Evolutionary conservation across 1,140 invertebrate species (phyloP).

Genomic region (Pogonomyrmex californicus): DNA sequence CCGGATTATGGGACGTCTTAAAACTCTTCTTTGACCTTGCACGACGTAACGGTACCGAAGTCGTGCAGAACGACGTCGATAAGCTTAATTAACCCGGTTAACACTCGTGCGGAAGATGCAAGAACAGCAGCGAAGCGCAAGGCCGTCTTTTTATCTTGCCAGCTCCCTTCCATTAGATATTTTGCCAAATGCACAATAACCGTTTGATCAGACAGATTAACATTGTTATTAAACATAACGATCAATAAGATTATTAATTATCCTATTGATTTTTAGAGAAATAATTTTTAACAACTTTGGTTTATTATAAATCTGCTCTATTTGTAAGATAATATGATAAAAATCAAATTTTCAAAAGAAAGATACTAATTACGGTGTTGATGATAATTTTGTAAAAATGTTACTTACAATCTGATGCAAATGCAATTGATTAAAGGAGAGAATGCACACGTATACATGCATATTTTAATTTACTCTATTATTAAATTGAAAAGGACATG

Average conservation of each 20-base stretch:
- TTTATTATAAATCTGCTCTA: background rate
- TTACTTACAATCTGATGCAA: background rate
- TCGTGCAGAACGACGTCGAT: conserved; percentile 56
- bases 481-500: background rate
- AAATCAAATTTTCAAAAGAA: conserved; percentile 1
- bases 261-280: background rate
- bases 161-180: background rate
- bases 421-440: background rate
- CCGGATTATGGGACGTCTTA: conserved; percentile 35
- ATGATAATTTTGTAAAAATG: background rate
- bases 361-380: background rate
- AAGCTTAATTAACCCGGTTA: conserved; percentile 65
- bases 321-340: background rate
- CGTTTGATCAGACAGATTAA: conserved; percentile 21
- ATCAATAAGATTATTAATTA: background rate
- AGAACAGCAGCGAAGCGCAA: conserved; percentile 40
- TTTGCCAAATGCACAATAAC: conserved; percentile 32
- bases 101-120: conserved; percentile 53
- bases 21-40: conserved; percentile 48
- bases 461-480: background rate
- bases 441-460: background rate
- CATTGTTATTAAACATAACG: background rate
- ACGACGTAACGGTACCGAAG: conserved; percentile 58
- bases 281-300: background rate
- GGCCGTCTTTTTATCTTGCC: conserved; percentile 49